Evolutionary conservation across 37 sponge, comb jelly and placozoan genomes (phyloP).

Genomic region (Diacarnus erythraeanus): DNA sequence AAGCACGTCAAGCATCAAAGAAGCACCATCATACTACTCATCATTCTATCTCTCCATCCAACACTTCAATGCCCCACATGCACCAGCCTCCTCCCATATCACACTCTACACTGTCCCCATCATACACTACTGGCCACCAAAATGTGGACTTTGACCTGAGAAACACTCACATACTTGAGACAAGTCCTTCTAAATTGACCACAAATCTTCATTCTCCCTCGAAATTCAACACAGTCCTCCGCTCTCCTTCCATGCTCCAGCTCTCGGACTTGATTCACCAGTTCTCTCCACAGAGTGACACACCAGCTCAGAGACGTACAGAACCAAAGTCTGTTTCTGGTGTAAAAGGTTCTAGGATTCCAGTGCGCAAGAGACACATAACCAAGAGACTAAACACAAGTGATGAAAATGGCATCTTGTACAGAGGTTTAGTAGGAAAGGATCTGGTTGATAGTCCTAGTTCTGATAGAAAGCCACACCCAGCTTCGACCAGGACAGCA

Average conservation of each 20-base stretch:
- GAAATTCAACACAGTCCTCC: neutral
- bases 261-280: neutral
- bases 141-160: neutral
- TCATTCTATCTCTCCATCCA: neutral
- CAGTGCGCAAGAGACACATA: neutral
- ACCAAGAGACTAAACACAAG: no score
- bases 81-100: neutral
- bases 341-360: neutral
- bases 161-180: neutral
- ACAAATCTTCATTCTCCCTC: neutral
- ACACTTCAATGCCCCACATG: no score
- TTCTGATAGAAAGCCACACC: neutral
- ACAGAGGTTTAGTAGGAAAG: conserved; percentile 2
- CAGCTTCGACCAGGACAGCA: neutral
- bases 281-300: neutral
- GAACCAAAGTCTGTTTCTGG: neutral
- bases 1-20: neutral
- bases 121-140: neutral
- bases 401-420: neutral
- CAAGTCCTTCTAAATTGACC: no score
- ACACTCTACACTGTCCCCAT: neutral
- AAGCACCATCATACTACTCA: neutral
- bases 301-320: neutral
- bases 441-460: neutral
- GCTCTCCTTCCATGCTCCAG: neutral